Conservation (phyloP, 2,888 invertebrate genomes). For the Callimorpha dominula region DNA sequence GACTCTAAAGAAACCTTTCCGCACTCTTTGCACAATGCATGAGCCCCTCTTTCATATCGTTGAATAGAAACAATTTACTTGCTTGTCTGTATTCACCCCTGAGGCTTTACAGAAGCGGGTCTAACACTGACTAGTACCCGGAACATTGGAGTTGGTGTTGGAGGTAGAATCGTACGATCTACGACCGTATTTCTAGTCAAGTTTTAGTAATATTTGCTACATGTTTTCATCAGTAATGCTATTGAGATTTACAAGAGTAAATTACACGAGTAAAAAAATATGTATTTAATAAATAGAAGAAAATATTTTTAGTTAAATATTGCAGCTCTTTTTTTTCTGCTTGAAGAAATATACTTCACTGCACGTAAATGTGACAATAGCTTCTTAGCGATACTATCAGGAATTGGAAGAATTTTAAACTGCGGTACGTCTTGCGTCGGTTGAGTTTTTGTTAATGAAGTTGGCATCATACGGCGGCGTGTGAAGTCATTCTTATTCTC, state of each 20-base stretch:
- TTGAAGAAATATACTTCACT: constrained; percentile 47
- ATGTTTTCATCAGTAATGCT: no score
- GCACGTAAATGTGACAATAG: constrained; percentile 62
- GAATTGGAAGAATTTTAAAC: constrained; percentile 72
- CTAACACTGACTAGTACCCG: no score
- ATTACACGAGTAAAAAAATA: neutral
- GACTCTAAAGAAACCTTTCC: no score
- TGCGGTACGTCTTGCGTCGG: constrained; percentile 64
- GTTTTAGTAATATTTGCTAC: no score
- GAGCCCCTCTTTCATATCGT: no score
- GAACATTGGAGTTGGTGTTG: no score
- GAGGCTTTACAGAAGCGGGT: no score
- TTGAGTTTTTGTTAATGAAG: constrained; percentile 60
- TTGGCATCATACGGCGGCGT: constrained; percentile 44
- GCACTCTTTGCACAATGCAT: no score
- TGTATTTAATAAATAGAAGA: neutral
- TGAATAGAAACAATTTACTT: no score
- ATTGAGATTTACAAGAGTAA: neutral
- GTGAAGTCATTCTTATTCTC: neutral
- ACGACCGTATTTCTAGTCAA: no score
- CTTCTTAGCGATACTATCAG: constrained; percentile 67
- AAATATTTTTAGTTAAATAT: neutral
- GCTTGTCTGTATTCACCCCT: no score
- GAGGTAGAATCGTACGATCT: no score
- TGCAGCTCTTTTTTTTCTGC: constrained; percentile 23